Percentiles rank a stretch among this genome's conserved stretches.
Evolutionary conservation across 2,888 invertebrate species (phyloP).

Genomic region (Halictus quadricinctus): DNA sequence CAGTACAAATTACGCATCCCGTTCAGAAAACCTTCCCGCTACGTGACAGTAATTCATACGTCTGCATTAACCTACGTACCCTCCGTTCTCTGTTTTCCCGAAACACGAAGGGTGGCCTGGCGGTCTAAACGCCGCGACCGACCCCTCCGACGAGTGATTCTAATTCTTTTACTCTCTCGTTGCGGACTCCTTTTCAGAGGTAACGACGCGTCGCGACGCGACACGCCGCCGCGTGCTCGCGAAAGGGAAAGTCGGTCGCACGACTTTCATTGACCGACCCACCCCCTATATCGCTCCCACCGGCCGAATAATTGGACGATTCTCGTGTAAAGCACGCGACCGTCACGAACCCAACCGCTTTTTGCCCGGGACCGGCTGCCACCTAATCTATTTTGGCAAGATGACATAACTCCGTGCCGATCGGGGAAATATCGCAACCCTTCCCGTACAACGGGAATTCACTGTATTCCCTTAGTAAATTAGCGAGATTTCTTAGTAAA

Average conservation of each 20-base stretch:
- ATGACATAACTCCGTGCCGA: constrained; percentile 13
- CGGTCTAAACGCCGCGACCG: not conserved
- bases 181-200: not conserved
- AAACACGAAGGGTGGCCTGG: constrained; percentile 4
- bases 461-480: too few species aligned
- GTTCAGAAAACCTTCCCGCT: constrained; percentile 69
- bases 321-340: not conserved
- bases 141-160: constrained; percentile 33
- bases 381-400: constrained; percentile 23
- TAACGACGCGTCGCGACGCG: not conserved
- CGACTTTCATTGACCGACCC: not conserved
- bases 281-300: not conserved
- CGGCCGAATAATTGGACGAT: constrained; percentile 27
- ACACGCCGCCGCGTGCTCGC: not conserved
- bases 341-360: not conserved
- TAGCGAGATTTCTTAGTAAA: too few species aligned
- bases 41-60: constrained; percentile 72
- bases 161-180: constrained; percentile 34
- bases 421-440: not conserved
- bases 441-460: too few species aligned
- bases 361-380: constrained; percentile 3
- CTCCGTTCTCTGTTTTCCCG: constrained; percentile 32
- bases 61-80: constrained; percentile 64
- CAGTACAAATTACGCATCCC: constrained; percentile 71
- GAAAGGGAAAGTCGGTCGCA: constrained; percentile 37